Percentiles rank a stretch among this genome's conserved stretches.
Conservation (phyloP, 2,797 vertebrate genomes). For the Centropyge bicolor region DNA sequence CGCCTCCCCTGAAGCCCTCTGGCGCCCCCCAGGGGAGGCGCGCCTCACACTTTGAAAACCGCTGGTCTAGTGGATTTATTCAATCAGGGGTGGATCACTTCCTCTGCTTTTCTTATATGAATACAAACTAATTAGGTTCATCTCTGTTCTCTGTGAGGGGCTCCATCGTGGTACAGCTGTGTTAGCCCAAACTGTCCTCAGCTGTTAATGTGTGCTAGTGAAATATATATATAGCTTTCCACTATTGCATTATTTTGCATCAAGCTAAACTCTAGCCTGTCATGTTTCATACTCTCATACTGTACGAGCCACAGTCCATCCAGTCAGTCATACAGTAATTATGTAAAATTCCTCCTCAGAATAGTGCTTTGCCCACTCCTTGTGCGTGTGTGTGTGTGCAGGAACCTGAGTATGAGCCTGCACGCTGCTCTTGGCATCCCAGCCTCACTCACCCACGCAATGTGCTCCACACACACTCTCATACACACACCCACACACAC, state of each 20-base stretch:
- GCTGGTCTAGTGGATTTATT: slow-evolving; percentile 23
- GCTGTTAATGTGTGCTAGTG: neutral
- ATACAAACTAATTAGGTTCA: slow-evolving; percentile 36
- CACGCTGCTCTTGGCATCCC: slow-evolving; percentile 47
- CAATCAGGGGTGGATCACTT: slow-evolving; percentile 6
- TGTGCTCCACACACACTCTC: slow-evolving; percentile 26
- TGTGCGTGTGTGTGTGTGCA: slow-evolving; percentile 28
- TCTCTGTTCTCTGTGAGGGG: slow-evolving; percentile 15
- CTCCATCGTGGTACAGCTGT: slow-evolving; percentile 4
- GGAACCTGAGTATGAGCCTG: slow-evolving; percentile 24
- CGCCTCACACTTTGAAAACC: too few relatives aligned
- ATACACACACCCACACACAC: slow-evolving; percentile 14
- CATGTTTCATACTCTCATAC: slow-evolving; percentile 2
- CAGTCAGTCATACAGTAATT: slow-evolving; percentile 32
- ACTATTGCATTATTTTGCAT: neutral
- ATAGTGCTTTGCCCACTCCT: slow-evolving; percentile 40
- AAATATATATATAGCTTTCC: slow-evolving; percentile 14
- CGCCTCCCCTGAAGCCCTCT: too few relatives aligned
- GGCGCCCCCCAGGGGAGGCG: too few relatives aligned
- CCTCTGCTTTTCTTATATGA: slow-evolving; percentile 12
- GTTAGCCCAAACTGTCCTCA: neutral
- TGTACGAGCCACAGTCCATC: neutral
- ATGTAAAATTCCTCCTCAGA: slow-evolving; percentile 38
- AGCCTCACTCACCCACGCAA: slow-evolving; percentile 52
- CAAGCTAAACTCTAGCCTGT: slow-evolving; percentile 1